Evolutionary conservation across 1,140 invertebrate genomes (phyloP), one percentile per base, ranked within the genome.

Genomic region (Tetragonula clypearis): DNA sequence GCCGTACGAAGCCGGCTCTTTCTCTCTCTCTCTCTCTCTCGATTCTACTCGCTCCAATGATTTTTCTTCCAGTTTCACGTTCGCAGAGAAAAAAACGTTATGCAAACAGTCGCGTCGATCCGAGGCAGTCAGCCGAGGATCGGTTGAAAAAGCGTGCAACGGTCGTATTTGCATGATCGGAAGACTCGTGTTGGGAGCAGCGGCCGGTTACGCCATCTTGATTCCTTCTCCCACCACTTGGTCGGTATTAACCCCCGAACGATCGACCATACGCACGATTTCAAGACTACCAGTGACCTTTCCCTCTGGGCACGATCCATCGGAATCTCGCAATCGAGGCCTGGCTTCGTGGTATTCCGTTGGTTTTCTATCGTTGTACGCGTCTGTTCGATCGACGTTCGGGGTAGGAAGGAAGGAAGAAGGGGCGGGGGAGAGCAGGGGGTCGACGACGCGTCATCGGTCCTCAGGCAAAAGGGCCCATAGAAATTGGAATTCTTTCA

Each of bases 201-300:
- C 82, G 60, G 83, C 87, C 90, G 84, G 90, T 89, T 92, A 90
- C 90, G 91, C 91, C 91, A 92, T 92, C 90, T 92, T 91, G 91
- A 88, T 90, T 88, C 71, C 60, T 80, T 82, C 81, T 80, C 88
- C 88, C 88, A 90, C 88, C 82, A 84, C 58, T 76, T 65, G 49
- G 78, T 58, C 80, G 87, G 60, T 74, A 89, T 80, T 89, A 89
- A 89, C 77, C 88, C 80, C 81, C 85, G 85, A 89, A 89, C 81
- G 87, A 89, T 86, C 88, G 87, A 83, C 76, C 80, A 73, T 76
- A 86, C 86, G 75, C 84, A 87, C 80, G 84, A 81, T 81, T 85
- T 85, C 84, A 17, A 85, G 79, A 86, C 76, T 79, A 88, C 76
- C 73, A 86, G 72, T 85, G 88, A 88, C 88, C 88, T 89, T 88